Evolutionary conservation across 2,888 invertebrate species (phyloP).

Genomic region (Zaprionus lineosus): DNA sequence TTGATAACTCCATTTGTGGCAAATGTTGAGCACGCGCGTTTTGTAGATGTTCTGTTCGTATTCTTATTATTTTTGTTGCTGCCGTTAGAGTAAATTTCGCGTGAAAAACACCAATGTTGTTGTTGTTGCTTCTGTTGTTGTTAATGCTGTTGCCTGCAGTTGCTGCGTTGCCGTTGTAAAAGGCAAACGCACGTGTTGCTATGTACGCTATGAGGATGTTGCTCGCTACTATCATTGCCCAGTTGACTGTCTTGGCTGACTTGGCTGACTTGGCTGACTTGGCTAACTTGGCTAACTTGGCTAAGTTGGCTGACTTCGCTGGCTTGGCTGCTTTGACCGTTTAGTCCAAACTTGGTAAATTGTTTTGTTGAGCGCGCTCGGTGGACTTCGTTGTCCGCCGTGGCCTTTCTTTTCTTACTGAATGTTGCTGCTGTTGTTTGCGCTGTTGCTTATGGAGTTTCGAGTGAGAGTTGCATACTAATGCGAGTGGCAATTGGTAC

Average conservation of each 20-base stretch:
- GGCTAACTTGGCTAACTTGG: no score
- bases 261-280: no score
- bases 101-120: constrained; percentile 78
- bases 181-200: constrained; percentile 81
- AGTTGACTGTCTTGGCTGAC: constrained; percentile 36
- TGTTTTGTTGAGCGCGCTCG: constrained; percentile 74
- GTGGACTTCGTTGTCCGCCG: constrained; percentile 33
- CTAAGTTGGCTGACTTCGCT: constrained; percentile 45
- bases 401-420: constrained; percentile 69
- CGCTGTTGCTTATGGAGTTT: constrained; percentile 42
- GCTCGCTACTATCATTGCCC: constrained; percentile 65
- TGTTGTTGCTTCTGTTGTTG: constrained; percentile 15
- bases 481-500: constrained; percentile 56
- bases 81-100: constrained; percentile 80
- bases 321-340: constrained; percentile 56
- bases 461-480: constrained; percentile 81
- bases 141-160: no score
- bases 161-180: constrained; percentile 55
- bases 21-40: constrained; percentile 81
- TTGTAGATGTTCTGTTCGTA: constrained; percentile 37
- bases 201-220: constrained; percentile 79
- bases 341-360: constrained; percentile 82
- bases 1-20: constrained; percentile 83
- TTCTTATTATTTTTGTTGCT: constrained; percentile 48
- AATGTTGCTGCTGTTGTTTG: constrained; percentile 41